Conservation (phyloP, 2,797 vertebrate species). For the Neostethus bicornis region DNA sequence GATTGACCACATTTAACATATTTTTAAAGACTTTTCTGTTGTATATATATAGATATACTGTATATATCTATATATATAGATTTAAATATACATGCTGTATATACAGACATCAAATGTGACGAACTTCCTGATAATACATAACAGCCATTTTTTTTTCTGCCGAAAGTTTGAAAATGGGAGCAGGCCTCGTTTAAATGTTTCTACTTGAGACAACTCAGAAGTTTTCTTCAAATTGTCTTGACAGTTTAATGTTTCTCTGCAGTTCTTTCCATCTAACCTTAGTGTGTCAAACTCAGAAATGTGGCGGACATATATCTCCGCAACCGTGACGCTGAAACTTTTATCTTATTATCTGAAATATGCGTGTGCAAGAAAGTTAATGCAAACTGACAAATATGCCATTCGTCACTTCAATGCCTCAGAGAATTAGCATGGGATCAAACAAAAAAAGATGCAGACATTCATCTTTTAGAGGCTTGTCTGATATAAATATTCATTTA, state of each 20-base stretch:
- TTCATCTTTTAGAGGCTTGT: slow-evolving; percentile 16
- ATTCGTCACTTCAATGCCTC: slow-evolving; percentile 16
- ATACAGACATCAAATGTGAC: too few relatives aligned
- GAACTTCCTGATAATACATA: neutral
- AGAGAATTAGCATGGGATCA: neutral
- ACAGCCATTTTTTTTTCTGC: neutral
- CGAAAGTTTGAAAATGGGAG: neutral
- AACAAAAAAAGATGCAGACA: slow-evolving; percentile 30
- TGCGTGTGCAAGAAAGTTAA: slow-evolving; percentile 14
- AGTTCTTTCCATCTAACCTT: neutral
- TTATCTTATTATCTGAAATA: slow-evolving; percentile 16
- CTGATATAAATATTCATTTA: neutral
- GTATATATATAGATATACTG: too few relatives aligned
- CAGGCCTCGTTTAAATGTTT: neutral
- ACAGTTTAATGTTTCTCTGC: neutral
- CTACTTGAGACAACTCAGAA: neutral
- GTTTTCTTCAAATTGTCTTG: neutral
- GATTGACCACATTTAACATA: neutral
- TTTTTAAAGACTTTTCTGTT: neutral
- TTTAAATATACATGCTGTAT: too few relatives aligned
- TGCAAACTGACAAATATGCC: slow-evolving; percentile 22
- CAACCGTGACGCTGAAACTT: neutral
- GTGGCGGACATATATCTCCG: neutral
- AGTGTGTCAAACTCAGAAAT: neutral
- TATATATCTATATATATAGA: too few relatives aligned